These are phyloP conservation scores for Acanthoscelides obtectus DNA, from an alignment of 2,888 invertebrate species.

Conservation along the genomic window DNA sequence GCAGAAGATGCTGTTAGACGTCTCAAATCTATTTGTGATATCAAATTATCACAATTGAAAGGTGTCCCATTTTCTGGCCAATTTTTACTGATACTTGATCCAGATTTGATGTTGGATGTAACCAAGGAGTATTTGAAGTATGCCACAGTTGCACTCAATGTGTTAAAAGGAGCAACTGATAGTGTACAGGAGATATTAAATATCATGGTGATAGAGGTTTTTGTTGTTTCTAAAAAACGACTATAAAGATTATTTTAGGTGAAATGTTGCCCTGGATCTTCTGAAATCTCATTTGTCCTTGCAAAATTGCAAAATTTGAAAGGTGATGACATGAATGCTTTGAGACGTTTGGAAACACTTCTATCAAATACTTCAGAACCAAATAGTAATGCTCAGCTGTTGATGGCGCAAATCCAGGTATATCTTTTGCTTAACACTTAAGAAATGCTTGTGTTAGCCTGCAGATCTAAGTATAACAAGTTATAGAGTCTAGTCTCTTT, in stretches of 20 bases:
- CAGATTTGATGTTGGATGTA: conserved; percentile 78
- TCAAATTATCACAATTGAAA: conserved; percentile 50
- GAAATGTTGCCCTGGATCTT: conserved; percentile 78
- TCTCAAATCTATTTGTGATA: conserved; percentile 60
- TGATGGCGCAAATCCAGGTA: conserved; percentile 82
- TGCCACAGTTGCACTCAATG: conserved; percentile 50
- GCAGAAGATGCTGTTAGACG: conserved; percentile 54
- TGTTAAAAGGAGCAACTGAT: conserved; percentile 9
- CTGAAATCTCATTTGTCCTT: conserved; percentile 61
- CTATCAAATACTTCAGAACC: conserved; percentile 71
- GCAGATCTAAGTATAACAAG: background rate
- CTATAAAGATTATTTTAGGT: conserved; percentile 27
- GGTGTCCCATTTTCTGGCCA: conserved; percentile 66
- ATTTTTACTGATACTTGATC: conserved; percentile 74
- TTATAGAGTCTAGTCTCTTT: conserved; percentile 1
- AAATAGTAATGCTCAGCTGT: conserved; percentile 76
- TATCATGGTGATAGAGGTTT: conserved; percentile 51
- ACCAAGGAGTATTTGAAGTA: conserved; percentile 72
- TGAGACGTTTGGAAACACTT: conserved; percentile 66
- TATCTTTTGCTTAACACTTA: conserved; percentile 45
- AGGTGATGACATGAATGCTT: conserved; percentile 71
- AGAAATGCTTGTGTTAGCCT: background rate
- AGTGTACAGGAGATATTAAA: conserved; percentile 53
- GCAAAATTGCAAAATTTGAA: conserved; percentile 77
- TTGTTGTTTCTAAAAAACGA: background rate